A percentile compares a stretch with the other conserved stretches of the same genome.
phyloP scores from a whole-genome alignment of 2,888 invertebrate species.

The Andrena hattorfiana region DNA sequence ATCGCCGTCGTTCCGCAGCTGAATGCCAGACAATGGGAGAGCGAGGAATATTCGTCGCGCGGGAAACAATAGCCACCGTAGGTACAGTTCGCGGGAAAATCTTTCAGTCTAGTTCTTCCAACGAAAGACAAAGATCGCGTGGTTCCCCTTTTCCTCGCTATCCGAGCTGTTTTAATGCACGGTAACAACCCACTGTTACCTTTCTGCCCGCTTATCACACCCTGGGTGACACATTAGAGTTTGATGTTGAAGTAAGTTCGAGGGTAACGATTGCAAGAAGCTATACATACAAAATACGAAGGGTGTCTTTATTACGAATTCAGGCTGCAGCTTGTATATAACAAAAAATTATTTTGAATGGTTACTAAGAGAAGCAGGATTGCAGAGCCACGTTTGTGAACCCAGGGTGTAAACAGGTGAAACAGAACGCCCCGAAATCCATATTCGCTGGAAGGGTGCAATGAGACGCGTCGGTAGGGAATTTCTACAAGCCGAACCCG shows the following conservation, averaged over 20 bases:
- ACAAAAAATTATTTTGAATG: constrained; percentile 27
- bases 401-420: constrained; percentile 10
- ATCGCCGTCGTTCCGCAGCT: constrained; percentile 49
- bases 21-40: constrained; percentile 46
- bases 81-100: constrained; percentile 1
- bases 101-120: constrained; percentile 23
- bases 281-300: too few relatives aligned
- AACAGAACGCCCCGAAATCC: constrained; percentile 40
- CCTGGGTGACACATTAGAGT: background rate
- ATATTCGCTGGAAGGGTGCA: constrained; percentile 46
- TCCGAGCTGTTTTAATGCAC: background rate
- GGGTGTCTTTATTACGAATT: background rate
- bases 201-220: background rate
- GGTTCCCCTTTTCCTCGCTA: constrained; percentile 13
- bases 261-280: background rate
- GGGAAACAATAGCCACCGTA: constrained; percentile 49
- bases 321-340: background rate
- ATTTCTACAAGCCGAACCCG: constrained; percentile 52
- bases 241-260: too few relatives aligned
- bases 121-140: constrained; percentile 35
- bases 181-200: constrained; percentile 6
- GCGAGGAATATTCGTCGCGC: constrained; percentile 45
- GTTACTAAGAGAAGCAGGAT: constrained; percentile 5
- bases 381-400: constrained; percentile 1
- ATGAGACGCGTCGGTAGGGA: constrained; percentile 20